Evolutionary conservation across 2,797 vertebrate species (phyloP).

Genomic region (Myotis daubentonii): DNA sequence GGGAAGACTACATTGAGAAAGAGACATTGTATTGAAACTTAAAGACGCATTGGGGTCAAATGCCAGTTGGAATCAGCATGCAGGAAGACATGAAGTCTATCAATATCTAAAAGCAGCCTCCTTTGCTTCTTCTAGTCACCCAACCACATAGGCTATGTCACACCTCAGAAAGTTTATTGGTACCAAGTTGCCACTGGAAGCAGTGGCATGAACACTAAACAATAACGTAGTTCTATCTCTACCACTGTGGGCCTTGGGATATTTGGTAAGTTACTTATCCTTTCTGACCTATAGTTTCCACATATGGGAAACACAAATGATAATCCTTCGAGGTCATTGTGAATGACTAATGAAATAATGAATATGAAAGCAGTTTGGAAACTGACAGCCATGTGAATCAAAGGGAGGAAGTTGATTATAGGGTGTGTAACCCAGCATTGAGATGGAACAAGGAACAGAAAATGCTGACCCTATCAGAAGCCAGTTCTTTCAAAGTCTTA

Average conservation of each 20-base stretch:
- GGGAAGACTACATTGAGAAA: background rate
- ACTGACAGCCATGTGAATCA: background rate
- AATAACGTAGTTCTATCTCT: background rate
- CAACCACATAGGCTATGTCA: background rate
- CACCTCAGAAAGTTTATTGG: background rate
- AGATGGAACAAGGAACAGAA: background rate
- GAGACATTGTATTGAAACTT: background rate
- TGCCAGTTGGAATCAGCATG: background rate
- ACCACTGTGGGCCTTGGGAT: background rate
- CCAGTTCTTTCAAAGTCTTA: background rate
- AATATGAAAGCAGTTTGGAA: background rate
- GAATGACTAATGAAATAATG: conserved; percentile 6
- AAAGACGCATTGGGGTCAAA: background rate
- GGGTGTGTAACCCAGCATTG: background rate
- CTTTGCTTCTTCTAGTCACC: background rate
- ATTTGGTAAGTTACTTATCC: background rate
- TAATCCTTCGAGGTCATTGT: background rate
- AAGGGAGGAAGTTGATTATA: background rate
- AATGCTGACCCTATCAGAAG: background rate
- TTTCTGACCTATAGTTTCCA: background rate
- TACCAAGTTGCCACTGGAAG: background rate
- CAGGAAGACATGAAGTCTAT: background rate
- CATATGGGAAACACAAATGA: conserved; percentile 23
- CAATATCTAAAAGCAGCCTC: background rate
- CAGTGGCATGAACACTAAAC: background rate